Evolutionary conservation across 1,140 invertebrate species (phyloP).

Genomic region (Trichonephila inaurata): DNA sequence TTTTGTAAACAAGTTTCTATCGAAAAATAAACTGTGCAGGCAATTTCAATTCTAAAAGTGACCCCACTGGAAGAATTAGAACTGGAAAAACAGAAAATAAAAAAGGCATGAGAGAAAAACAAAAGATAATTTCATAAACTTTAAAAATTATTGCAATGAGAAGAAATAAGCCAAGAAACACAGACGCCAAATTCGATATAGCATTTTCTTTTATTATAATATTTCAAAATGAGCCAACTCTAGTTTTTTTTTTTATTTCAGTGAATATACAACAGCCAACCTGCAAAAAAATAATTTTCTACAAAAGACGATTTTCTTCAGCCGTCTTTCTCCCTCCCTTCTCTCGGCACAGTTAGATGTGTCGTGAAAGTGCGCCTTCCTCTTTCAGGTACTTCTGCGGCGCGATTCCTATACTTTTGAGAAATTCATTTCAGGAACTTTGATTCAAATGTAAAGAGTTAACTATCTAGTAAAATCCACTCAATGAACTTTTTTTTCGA

Average conservation of each 20-base stretch:
- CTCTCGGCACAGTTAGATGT: neutral
- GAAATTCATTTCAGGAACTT: neutral
- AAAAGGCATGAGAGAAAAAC: too few relatives aligned
- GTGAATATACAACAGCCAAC: slow-evolving; percentile 31
- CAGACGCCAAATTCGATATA: neutral
- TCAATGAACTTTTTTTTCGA: too few relatives aligned
- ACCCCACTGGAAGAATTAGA: too few relatives aligned
- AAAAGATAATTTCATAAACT: too few relatives aligned
- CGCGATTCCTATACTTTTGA: neutral
- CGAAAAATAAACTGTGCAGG: too few relatives aligned
- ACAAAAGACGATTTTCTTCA: slow-evolving; percentile 26
- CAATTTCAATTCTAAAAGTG: too few relatives aligned
- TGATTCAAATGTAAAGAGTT: neutral
- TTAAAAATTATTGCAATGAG: neutral
- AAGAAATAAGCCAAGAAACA: neutral
- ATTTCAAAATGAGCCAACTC: slow-evolving; percentile 25
- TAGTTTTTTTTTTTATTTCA: slow-evolving; percentile 37
- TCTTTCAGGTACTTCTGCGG: slow-evolving; percentile 10
- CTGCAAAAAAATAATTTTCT: slow-evolving; percentile 54
- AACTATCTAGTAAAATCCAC: too few relatives aligned
- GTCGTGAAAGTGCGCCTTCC: neutral
- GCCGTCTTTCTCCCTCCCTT: neutral
- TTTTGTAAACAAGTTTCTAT: too few relatives aligned
- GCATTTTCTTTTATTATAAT: slow-evolving; percentile 40
- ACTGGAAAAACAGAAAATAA: too few relatives aligned